Conservation (phyloP, 2,888 invertebrate genomes). For the Tinea trinotella region DNA sequence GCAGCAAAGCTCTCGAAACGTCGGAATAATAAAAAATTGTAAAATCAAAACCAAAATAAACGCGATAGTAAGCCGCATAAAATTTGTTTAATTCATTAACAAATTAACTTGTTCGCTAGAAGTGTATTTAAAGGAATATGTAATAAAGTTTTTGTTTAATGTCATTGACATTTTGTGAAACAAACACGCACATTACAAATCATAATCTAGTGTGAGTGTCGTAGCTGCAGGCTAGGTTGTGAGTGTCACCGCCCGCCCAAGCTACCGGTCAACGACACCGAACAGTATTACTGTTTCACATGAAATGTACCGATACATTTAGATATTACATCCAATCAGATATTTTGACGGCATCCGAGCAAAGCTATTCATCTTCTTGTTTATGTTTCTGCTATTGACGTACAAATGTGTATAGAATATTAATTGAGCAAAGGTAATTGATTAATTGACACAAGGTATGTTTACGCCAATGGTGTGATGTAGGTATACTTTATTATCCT, state of each 20-base stretch:
- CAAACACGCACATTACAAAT: background rate
- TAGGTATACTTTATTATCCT: no score
- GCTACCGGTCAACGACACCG: slow-evolving; percentile 51
- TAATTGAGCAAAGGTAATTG: background rate
- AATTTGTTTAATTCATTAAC: no score
- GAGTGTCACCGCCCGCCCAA: slow-evolving; percentile 6
- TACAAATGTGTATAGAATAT: background rate
- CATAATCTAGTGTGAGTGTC: background rate
- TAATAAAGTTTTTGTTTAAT: no score
- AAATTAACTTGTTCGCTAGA: no score
- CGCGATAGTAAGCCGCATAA: no score
- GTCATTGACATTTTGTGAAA: background rate
- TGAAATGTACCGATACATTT: slow-evolving; percentile 38
- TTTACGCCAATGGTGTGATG: no score
- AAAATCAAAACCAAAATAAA: no score
- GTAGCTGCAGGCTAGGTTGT: slow-evolving; percentile 3
- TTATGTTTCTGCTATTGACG: background rate
- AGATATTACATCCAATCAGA: slow-evolving; percentile 2
- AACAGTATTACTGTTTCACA: slow-evolving; percentile 50
- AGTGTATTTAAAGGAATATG: no score
- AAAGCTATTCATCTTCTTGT: background rate
- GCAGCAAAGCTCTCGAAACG: no score
- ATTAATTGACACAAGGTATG: no score
- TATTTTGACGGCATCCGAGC: slow-evolving; percentile 7
- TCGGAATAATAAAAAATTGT: no score